Evolutionary conservation across 1,140 invertebrate genomes (phyloP), one percentile per base, ranked within the genome.

Genomic region (Lineus longissimus): DNA sequence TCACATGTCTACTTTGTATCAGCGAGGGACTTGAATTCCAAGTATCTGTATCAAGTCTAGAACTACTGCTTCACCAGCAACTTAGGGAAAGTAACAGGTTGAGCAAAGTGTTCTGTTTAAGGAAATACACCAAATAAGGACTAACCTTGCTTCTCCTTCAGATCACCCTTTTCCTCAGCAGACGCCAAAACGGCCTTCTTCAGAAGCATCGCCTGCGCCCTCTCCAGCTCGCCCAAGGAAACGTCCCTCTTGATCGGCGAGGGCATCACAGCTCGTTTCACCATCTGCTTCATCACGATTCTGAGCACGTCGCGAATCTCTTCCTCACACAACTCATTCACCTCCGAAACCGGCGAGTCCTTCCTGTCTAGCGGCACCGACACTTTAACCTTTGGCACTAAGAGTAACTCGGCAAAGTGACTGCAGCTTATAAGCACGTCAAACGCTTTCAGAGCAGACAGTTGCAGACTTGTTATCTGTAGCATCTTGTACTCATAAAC

Each of bases 381-480:
- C 2, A 63, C 19, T 22, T 64, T 59, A 11, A 66, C 64, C 45
- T 81, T 81, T 0, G 84, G 84, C 17, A 87, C 81, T 4, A 88
- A 72, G 45, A 88, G 74, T 68, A 87, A 74, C 70, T 88, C 87
- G 2, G 79, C 80, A 77, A 82, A 87, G 58, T 81, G 78, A 57
- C 80, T 82, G 59, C 82, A 84, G 61, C 80, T 81, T 15, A 87
- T 67, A 2, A 87, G 75, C 22, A 77, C 74, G 57, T 80, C 74
- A 17, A 88, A 68, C 6, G 84, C 76, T 74, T 88, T 87, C 62
- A 89, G 72, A 30, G 87, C 85, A 30, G 84, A 80, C 62, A 86
- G 82, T 68, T 88, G 86, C 36, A 88, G 70, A 66, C 81, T 82
- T 0, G 82, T 76, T 33, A 86, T 69, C 66, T 81, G 79, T 13